Percentiles rank a stretch among this genome's conserved stretches.
Conservation (phyloP, 2,797 vertebrate genomes). For the Remorina albescens region DNA sequence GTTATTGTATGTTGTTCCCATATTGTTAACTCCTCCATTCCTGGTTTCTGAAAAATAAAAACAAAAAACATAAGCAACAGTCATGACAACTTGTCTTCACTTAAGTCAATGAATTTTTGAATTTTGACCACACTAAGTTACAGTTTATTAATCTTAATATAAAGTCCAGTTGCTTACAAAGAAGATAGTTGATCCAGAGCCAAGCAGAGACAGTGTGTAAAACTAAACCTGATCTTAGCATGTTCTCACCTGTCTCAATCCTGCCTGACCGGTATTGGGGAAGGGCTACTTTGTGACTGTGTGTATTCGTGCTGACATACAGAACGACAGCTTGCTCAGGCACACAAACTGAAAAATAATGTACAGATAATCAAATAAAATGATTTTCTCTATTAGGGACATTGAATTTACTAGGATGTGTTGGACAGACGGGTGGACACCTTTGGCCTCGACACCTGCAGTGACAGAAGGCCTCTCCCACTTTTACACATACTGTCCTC, state of each 20-base stretch:
- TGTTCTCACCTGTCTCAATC: constrained; percentile 83
- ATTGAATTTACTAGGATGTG: too few relatives aligned
- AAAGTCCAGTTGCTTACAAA: constrained; percentile 42
- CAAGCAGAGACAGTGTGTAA: constrained; percentile 39
- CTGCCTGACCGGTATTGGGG: constrained; percentile 81
- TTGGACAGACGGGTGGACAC: too few relatives aligned
- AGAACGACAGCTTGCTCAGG: constrained; percentile 30
- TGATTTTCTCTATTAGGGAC: too few relatives aligned
- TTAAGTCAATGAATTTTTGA: background rate
- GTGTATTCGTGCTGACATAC: constrained; percentile 23
- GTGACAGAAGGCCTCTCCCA: too few relatives aligned
- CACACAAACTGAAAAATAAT: background rate
- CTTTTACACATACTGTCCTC: background rate
- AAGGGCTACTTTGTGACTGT: constrained; percentile 59
- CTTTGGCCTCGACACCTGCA: background rate
- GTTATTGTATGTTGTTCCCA: constrained; percentile 97
- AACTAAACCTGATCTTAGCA: constrained; percentile 62
- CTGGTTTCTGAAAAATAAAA: constrained; percentile 74
- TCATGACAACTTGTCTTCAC: background rate
- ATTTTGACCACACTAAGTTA: background rate
- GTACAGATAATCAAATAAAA: background rate
- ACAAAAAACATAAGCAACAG: background rate
- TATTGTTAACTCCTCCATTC: constrained; percentile 96
- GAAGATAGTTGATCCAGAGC: constrained; percentile 33
- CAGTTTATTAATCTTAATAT: background rate